Evolutionary conservation across 2,797 vertebrate genomes (phyloP).

Genomic region (Glossophaga mutica): DNA sequence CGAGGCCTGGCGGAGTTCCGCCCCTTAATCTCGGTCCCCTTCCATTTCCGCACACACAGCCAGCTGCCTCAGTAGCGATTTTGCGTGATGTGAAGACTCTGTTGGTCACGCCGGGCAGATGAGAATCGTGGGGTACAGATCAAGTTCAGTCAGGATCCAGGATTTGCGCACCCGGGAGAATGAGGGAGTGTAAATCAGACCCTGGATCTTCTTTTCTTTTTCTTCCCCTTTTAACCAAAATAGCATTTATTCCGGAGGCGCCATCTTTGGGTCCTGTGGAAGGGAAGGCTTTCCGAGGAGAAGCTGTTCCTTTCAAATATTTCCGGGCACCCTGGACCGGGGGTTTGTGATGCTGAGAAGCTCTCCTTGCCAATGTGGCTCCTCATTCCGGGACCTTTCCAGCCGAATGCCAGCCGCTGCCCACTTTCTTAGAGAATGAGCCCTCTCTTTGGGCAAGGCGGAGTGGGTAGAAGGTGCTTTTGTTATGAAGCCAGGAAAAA

Average conservation of each 20-base stretch:
- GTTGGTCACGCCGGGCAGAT: rapidly evolving
- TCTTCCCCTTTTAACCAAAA: not conserved
- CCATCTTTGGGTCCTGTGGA: not conserved
- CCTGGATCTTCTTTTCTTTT: no score
- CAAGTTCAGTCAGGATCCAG: not conserved
- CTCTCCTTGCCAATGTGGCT: rapidly evolving
- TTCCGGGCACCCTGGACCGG: rapidly evolving
- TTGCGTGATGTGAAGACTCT: no score
- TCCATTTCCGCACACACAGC: not conserved
- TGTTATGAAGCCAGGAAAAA: not conserved
- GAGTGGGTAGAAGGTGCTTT: not conserved
- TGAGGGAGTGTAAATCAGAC: not conserved
- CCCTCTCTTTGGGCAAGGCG: not conserved
- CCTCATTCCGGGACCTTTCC: no score
- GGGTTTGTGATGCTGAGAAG: not conserved
- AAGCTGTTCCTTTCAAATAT: not conserved
- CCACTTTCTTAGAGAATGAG: not conserved
- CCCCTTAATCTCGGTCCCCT: conserved; percentile 26
- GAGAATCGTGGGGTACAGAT: no score
- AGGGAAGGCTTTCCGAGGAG: not conserved
- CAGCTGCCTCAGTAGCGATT: not conserved
- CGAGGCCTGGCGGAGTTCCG: not conserved
- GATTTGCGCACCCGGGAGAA: not conserved
- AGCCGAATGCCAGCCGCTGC: rapidly evolving
- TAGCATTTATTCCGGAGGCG: not conserved